phyloP scores from a whole-genome alignment of 2,797 vertebrate genomes.

The Pipistrellus pipistrellus region DNA sequence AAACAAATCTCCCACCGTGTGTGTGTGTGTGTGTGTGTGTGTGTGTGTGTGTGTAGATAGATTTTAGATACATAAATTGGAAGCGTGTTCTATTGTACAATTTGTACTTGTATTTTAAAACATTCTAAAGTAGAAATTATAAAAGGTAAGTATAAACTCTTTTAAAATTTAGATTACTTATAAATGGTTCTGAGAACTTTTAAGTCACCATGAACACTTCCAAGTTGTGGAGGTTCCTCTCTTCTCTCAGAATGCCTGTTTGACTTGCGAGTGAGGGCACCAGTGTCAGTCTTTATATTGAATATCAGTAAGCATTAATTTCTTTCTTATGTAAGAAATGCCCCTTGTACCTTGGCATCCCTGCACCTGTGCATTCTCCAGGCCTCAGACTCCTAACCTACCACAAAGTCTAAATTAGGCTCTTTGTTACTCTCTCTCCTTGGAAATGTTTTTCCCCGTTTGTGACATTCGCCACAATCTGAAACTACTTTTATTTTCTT shows the following conservation, averaged over 20 bases:
- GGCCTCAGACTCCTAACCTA: background rate
- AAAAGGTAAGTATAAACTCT: conserved; percentile 6
- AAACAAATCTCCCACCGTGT: background rate
- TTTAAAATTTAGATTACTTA: conserved; percentile 18
- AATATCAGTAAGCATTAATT: background rate
- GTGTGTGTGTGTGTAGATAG: background rate
- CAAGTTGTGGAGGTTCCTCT: background rate
- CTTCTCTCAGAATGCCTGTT: background rate
- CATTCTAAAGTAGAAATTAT: background rate
- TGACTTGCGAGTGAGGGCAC: background rate
- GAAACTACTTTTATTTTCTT: background rate
- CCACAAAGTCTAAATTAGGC: background rate
- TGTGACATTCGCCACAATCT: background rate
- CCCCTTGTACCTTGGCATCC: background rate
- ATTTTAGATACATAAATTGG: background rate
- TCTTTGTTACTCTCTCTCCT: background rate
- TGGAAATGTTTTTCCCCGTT: background rate
- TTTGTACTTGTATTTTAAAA: conserved; percentile 23
- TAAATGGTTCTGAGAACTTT: background rate
- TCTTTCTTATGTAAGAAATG: background rate
- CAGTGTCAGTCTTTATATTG: background rate
- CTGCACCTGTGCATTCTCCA: background rate
- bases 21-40: rapidly evolving
- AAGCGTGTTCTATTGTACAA: background rate
- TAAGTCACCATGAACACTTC: background rate